A percentile compares a stretch with the other conserved stretches of the same genome.
phyloP scores from a whole-genome alignment of 1,140 invertebrate species.

The Rhizoglyphus robini region DNA sequence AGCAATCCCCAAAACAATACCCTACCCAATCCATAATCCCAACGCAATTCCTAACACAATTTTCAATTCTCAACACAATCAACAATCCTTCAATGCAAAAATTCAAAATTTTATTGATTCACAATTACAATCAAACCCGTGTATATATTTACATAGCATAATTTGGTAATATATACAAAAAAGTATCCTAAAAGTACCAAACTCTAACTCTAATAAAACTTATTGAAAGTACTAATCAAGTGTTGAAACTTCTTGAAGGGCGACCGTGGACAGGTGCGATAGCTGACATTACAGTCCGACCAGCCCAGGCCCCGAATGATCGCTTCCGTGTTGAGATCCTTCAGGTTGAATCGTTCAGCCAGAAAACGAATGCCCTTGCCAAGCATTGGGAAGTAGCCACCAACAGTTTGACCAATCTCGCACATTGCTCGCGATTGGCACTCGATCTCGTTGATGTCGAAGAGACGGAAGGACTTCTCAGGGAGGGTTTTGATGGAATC shows the following conservation, averaged over 20 bases:
- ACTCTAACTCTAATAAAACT: too few species aligned
- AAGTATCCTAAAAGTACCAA: too few species aligned
- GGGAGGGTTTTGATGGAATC: constrained; percentile 6
- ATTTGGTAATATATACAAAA: too few species aligned
- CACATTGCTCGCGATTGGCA: constrained; percentile 14
- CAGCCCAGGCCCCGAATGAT: constrained; percentile 1
- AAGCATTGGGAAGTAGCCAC: neutral
- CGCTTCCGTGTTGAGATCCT: neutral
- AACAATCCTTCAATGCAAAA: too few species aligned
- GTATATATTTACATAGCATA: too few species aligned
- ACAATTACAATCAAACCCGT: too few species aligned
- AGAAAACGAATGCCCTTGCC: neutral
- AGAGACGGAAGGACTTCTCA: neutral
- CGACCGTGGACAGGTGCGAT: neutral
- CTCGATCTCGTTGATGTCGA: constrained; percentile 2
- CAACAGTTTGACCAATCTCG: neutral
- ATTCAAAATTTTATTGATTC: too few species aligned
- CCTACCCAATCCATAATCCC: too few species aligned
- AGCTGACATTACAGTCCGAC: neutral
- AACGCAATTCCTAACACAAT: too few species aligned
- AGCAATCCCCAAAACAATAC: too few species aligned
- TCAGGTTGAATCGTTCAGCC: neutral
- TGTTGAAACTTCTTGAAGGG: constrained; percentile 17
- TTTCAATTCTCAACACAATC: too few species aligned
- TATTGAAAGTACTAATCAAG: neutral